Conservation (phyloP, 2,113 vertebrate genomes). For the Spermophilus dauricus region DNA sequence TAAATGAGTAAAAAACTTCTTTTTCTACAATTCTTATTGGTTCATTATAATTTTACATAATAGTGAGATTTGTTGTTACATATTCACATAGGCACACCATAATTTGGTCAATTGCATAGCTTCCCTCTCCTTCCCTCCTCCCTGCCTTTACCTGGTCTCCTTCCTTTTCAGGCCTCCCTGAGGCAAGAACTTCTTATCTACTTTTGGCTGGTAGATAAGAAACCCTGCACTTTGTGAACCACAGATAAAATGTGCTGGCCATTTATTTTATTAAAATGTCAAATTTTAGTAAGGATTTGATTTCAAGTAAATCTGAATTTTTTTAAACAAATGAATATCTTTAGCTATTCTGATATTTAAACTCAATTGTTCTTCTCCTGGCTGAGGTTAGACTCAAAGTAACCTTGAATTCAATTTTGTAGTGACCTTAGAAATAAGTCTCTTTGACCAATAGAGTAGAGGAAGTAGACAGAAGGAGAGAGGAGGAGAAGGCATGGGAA, state of each 20-base stretch:
- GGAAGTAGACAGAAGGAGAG: too few relatives aligned
- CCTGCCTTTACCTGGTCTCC: too few relatives aligned
- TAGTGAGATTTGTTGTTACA: too few relatives aligned
- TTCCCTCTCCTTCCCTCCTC: too few relatives aligned
- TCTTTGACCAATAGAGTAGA: neutral
- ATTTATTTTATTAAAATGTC: neutral
- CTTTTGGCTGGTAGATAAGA: neutral
- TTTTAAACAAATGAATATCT: neutral
- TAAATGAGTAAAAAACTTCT: neutral
- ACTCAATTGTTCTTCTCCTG: neutral
- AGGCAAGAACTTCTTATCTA: neutral
- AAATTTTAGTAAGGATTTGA: slow-evolving; percentile 18
- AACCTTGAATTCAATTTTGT: neutral
- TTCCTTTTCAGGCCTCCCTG: too few relatives aligned
- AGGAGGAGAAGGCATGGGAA: too few relatives aligned
- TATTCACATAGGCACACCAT: too few relatives aligned
- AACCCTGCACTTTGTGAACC: neutral
- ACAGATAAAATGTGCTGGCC: neutral
- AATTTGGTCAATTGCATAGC: too few relatives aligned
- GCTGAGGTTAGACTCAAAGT: neutral
- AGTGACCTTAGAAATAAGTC: neutral
- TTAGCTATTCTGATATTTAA: neutral
- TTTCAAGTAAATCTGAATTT: neutral
- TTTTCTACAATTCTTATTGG: too few relatives aligned
- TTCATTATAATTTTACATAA: too few relatives aligned